Conservation (phyloP, 2,113 vertebrate species). For the Tautogolabrus adspersus region DNA sequence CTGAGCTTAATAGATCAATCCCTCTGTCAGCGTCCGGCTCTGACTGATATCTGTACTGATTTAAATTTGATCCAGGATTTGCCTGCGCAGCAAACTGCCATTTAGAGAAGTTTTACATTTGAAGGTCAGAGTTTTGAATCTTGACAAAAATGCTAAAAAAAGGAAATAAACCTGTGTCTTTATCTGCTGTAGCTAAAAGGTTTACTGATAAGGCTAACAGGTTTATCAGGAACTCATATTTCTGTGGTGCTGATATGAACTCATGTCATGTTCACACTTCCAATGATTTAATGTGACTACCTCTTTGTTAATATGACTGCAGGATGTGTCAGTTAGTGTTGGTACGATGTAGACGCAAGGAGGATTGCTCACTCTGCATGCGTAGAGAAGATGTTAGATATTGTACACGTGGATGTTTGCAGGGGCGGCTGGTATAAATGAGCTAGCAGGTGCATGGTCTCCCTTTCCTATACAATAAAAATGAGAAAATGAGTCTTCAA, state of each 20-base stretch:
- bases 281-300: slow-evolving; percentile 27
- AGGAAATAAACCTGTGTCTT: background rate
- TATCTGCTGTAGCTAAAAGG: background rate
- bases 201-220: slow-evolving; percentile 10
- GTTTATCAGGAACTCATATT: slow-evolving; percentile 23
- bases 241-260: slow-evolving; percentile 12
- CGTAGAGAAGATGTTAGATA: background rate
- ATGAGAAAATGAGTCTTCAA: too few species aligned
- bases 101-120: slow-evolving; percentile 17
- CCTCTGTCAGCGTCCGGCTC: slow-evolving; percentile 1
- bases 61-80: slow-evolving; percentile 35
- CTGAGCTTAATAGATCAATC: background rate
- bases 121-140: slow-evolving; percentile 24
- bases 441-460: too few species aligned
- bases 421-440: too few species aligned
- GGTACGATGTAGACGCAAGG: background rate
- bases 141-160: background rate
- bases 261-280: slow-evolving; percentile 23
- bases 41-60: slow-evolving; percentile 1
- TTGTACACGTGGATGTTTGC: background rate
- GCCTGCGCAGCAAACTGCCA: slow-evolving; percentile 6
- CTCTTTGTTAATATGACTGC: slow-evolving; percentile 36
- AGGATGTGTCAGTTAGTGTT: slow-evolving; percentile 29
- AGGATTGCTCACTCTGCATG: background rate
- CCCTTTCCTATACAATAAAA: too few species aligned